These are phyloP conservation scores for Caenorhabditis sp. DNA, from an alignment of 2,888 invertebrate genomes.

Conservation along the genomic window DNA sequence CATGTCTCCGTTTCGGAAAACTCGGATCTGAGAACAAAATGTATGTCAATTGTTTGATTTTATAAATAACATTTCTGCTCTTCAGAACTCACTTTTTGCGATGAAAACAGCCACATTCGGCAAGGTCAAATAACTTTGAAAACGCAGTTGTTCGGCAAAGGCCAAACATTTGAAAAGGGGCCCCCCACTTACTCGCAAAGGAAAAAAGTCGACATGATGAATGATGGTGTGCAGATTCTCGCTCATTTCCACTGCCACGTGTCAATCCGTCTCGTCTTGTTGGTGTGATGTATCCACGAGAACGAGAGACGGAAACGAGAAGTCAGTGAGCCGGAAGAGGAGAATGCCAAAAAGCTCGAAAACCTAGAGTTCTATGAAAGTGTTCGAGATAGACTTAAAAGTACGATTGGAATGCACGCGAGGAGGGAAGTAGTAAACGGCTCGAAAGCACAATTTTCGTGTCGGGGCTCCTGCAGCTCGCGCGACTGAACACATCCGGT, in stretches of 20 bases:
- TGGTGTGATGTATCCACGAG: not conserved
- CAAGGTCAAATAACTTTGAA: not conserved
- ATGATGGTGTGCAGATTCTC: slow-evolving; percentile 49
- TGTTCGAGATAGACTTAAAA: not conserved
- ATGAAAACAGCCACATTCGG: slow-evolving; percentile 21
- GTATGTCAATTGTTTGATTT: too few species aligned
- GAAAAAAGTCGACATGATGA: slow-evolving; percentile 49
- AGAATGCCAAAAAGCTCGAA: not conserved
- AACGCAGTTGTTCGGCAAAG: too few species aligned
- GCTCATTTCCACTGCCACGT: slow-evolving; percentile 28
- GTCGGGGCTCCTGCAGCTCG: slow-evolving; percentile 14
- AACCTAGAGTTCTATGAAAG: not conserved
- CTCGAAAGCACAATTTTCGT: slow-evolving; percentile 9
- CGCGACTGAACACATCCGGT: slow-evolving; percentile 56
- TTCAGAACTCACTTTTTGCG: slow-evolving; percentile 4
- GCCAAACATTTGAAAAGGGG: too few species aligned
- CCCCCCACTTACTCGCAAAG: slow-evolving; percentile 13
- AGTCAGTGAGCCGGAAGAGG: slow-evolving; percentile 11
- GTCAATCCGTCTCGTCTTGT: not conserved
- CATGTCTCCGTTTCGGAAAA: slow-evolving; percentile 72
- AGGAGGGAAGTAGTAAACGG: not conserved
- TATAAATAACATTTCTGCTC: not conserved
- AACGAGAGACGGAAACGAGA: not conserved
- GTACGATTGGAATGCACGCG: slow-evolving; percentile 9
- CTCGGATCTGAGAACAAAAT: slow-evolving; percentile 69